These are phyloP conservation scores for Wasmannia auropunctata DNA, from an alignment of 1,140 invertebrate genomes.

Conservation along the genomic window DNA sequence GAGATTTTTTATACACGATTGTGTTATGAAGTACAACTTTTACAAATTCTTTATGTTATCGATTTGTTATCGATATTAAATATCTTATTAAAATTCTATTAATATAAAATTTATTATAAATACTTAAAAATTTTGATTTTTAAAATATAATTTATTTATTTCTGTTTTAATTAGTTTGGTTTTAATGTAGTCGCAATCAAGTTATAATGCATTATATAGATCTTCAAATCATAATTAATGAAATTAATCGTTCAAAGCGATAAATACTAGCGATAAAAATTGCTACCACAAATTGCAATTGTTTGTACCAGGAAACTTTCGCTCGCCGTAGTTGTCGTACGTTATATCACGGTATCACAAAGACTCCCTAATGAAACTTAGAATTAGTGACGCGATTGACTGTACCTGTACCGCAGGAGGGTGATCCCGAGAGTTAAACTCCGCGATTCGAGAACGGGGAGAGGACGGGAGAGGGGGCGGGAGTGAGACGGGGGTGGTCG, in stretches of 20 bases:
- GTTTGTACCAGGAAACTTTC: not conserved
- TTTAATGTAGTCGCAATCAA: not conserved
- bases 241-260: not conserved
- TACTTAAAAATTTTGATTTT: not conserved
- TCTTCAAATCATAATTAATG: not conserved
- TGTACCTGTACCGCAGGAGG: conserved; percentile 57
- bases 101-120: not conserved
- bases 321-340: not conserved
- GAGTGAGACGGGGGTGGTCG: conserved; percentile 65
- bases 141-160: not conserved
- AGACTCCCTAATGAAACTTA: conserved; percentile 53
- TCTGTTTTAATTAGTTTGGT: not conserved
- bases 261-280: not conserved
- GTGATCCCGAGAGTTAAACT: conserved; percentile 55
- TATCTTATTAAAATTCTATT: conserved; percentile 1
- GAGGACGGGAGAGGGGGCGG: conserved; percentile 52
- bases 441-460: conserved; percentile 56
- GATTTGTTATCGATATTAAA: not conserved
- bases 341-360: conserved; percentile 31
- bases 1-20: not conserved
- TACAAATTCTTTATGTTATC: not conserved
- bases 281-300: not conserved
- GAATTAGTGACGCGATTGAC: conserved; percentile 59
- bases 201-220: not conserved
- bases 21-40: not conserved